These are phyloP conservation scores for Globodera ellingtonae DNA, from an alignment of 1,140 invertebrate genomes.

Conservation along the genomic window DNA sequence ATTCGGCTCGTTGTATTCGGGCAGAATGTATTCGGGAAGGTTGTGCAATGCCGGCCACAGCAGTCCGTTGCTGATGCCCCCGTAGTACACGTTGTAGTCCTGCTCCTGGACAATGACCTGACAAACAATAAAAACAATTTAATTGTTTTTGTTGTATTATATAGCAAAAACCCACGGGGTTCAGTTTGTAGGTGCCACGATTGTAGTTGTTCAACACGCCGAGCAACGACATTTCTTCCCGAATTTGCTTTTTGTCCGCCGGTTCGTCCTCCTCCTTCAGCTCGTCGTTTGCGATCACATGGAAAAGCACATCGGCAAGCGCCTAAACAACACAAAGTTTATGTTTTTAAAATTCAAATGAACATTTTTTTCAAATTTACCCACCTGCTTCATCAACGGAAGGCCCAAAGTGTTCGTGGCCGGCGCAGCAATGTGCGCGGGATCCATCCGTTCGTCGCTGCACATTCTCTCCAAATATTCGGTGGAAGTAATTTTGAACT, in stretches of 20 bases:
- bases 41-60: slow-evolving; percentile 65
- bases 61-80: slow-evolving; percentile 62
- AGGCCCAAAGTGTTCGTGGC: slow-evolving; percentile 62
- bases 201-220: slow-evolving; percentile 65
- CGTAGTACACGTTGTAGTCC: slow-evolving; percentile 64
- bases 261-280: slow-evolving; percentile 48
- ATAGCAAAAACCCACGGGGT: slow-evolving; percentile 49
- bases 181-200: slow-evolving; percentile 61
- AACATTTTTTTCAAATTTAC: background rate
- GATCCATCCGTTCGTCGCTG: slow-evolving; percentile 29
- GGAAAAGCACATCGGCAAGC: slow-evolving; percentile 65
- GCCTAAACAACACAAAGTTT: background rate
- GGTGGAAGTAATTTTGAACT: slow-evolving; percentile 44
- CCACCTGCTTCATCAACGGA: slow-evolving; percentile 58
- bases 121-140: background rate
- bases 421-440: slow-evolving; percentile 47
- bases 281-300: slow-evolving; percentile 63
- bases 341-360: too few relatives aligned
- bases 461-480: slow-evolving; percentile 45
- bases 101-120: slow-evolving; percentile 59
- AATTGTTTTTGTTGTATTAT: background rate
- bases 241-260: slow-evolving; percentile 32
- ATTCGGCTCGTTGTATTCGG: slow-evolving; percentile 59
- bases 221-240: slow-evolving; percentile 63
- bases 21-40: slow-evolving; percentile 64